Evolutionary conservation across 2,797 vertebrate genomes (phyloP).

Genomic region (Rhadinocentrus ornatus): DNA sequence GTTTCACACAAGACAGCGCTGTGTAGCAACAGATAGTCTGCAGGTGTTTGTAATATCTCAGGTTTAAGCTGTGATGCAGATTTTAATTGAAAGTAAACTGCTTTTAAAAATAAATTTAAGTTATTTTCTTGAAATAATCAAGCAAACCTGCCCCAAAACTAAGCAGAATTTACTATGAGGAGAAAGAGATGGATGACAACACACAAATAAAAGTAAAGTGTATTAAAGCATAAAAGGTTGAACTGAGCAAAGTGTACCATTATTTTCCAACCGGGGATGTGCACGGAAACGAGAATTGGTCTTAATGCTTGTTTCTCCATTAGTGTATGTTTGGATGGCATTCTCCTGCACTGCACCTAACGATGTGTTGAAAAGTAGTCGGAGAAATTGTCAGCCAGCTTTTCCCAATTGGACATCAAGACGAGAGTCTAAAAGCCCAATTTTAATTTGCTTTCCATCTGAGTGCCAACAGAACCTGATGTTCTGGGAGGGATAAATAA

Average conservation of each 20-base stretch:
- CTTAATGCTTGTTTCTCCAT: constrained; percentile 40
- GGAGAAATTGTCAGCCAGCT: constrained; percentile 32
- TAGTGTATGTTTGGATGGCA: constrained; percentile 31
- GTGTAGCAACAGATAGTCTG: constrained; percentile 47
- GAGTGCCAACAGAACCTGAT: constrained; percentile 69
- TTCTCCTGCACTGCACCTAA: constrained; percentile 43
- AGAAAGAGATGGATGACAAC: neutral
- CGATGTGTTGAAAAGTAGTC: constrained; percentile 63
- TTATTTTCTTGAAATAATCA: neutral
- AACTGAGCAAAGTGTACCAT: constrained; percentile 15
- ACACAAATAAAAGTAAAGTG: constrained; percentile 6
- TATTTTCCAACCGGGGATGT: constrained; percentile 39
- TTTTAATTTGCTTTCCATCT: constrained; percentile 81
- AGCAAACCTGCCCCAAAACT: constrained; percentile 1
- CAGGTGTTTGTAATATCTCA: constrained; percentile 24
- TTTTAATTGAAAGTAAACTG: neutral
- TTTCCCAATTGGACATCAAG: constrained; percentile 50
- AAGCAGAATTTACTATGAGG: neutral
- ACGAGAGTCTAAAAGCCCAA: constrained; percentile 82
- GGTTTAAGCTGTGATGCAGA: neutral
- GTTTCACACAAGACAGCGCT: constrained; percentile 20
- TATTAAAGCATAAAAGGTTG: constrained; percentile 10
- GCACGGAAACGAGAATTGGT: constrained; percentile 15
- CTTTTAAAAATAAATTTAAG: constrained; percentile 15
- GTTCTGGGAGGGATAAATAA: constrained; percentile 71